A percentile compares a stretch with the other conserved stretches of the same genome.
Conservation (phyloP, 2,888 invertebrate genomes). For the Lobophora halterata region DNA sequence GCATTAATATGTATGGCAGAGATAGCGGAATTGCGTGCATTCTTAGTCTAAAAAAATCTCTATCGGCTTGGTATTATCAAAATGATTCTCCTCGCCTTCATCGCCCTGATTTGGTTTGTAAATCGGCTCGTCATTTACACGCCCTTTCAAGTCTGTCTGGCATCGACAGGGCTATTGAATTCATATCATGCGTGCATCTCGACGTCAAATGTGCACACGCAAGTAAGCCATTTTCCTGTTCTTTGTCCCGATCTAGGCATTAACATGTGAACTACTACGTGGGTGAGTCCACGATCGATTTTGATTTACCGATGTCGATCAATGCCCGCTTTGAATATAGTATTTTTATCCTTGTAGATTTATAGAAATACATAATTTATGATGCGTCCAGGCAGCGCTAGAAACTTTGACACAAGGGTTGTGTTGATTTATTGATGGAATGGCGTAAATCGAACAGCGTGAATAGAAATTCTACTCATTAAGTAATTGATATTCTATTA, state of each 20-base stretch:
- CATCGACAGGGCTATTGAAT: slow-evolving; percentile 39
- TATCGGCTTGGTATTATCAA: no score
- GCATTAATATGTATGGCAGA: no score
- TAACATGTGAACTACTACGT: slow-evolving; percentile 48
- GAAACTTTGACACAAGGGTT: no score
- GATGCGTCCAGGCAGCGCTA: slow-evolving; percentile 12
- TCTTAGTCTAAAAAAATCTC: no score
- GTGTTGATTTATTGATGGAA: no score
- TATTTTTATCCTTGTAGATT: slow-evolving; percentile 46
- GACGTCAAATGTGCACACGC: slow-evolving; percentile 41
- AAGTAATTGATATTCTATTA: neutral
- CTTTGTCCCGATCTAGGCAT: slow-evolving; percentile 51
- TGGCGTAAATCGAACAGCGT: no score
- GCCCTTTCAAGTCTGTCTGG: slow-evolving; percentile 37
- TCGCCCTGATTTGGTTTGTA: no score
- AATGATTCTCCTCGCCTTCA: no score
- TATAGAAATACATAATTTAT: slow-evolving; percentile 36
- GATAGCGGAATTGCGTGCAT: no score
- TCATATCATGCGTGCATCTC: slow-evolving; percentile 41
- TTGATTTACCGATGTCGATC: slow-evolving; percentile 60
- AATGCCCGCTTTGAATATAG: slow-evolving; percentile 46
- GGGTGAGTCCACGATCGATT: slow-evolving; percentile 53
- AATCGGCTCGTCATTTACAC: slow-evolving; percentile 26
- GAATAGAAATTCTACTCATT: neutral
- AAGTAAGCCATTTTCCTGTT: slow-evolving; percentile 60